Conservation (phyloP, 92 coral and sea anemone genomes). For the Paragorgia papillata region DNA sequence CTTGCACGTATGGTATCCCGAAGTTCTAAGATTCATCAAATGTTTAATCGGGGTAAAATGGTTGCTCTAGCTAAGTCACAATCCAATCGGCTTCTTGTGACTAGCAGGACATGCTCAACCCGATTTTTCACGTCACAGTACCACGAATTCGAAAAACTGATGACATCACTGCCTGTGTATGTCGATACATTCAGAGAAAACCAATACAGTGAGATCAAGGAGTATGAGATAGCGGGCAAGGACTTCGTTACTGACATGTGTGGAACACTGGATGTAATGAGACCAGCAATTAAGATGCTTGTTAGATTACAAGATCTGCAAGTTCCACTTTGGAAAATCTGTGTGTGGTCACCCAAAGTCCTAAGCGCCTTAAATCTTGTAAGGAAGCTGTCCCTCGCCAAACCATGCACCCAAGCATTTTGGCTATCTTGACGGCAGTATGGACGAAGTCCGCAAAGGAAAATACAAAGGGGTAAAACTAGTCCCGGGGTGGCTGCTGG, state of each 20-base stretch:
- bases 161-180: conserved; percentile 2
- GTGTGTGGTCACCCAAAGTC: neutral
- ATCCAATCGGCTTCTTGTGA: too few relatives aligned
- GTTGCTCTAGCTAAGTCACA: too few relatives aligned
- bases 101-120: too few relatives aligned
- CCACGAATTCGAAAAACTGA: conserved; percentile 19
- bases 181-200: conserved; percentile 19
- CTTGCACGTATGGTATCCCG: too few relatives aligned
- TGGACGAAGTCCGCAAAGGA: neutral
- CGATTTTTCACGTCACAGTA: too few relatives aligned
- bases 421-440: neutral
- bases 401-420: neutral
- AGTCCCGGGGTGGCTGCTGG: conserved; percentile 2
- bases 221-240: conserved; percentile 6
- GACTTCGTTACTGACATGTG: conserved; percentile 1
- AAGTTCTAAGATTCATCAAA: too few relatives aligned
- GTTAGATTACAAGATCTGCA: conserved; percentile 1
- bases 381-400: neutral
- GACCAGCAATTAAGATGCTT: neutral
- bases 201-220: conserved; percentile 7
- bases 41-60: neutral
- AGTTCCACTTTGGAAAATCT: conserved; percentile 3
- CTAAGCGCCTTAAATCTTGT: neutral
- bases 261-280: neutral
- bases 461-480: conserved; percentile 3